Base-by-base conservation (phyloP, 2,888 invertebrate genomes). In the Cephus sareptanus region DNA sequence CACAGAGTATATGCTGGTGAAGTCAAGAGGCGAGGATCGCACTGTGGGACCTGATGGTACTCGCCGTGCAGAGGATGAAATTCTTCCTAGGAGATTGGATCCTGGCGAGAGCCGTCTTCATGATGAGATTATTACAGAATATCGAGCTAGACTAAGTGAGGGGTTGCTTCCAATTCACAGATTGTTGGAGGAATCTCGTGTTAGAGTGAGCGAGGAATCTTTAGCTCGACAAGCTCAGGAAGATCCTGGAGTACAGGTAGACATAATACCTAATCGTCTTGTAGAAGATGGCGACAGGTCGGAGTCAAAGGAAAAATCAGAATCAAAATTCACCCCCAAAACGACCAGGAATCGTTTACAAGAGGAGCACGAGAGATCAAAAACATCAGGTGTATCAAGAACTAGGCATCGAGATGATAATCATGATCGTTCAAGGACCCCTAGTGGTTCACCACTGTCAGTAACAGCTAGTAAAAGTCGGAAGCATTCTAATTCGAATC, bases 141-240 rank as follows among this genome's bases (percentile, higher is more conserved):
- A 89, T 77, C 87, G 87, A 76, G 85, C 88, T 3, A 84, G 86
- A 74, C 75, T 90, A 33, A 85, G 81, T 75, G 89, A 90, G 74
- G 88, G 89, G 11, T 81, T 89, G 80, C 78, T 90, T 37, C 90
- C 90, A 35, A 88, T 90, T 76, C 89, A 89, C 76, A 85, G 87
- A 68, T 84, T 89, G 34, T 82, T 88, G 70, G 89, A 90, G 75
- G 90, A 90, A 35, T 90, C 90, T 11, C 85, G 89, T 71, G 81
- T 89, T 0, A 83, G 89, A 35, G 87, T 90, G 1, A 90, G 90
- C 82, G 87, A 89, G 35, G 90, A 90, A 78, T 90, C 90, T 1
- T 81, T 90, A 23, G n/a, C 75, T 23, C 83, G 85, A 73, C 85
- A 86, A 69, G 77, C 76, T 69, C 81, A 76, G 78, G 85, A 82